These are phyloP conservation scores for Enteromius radiatus DNA, from an alignment of 2,797 vertebrate genomes.

Conservation along the genomic window DNA sequence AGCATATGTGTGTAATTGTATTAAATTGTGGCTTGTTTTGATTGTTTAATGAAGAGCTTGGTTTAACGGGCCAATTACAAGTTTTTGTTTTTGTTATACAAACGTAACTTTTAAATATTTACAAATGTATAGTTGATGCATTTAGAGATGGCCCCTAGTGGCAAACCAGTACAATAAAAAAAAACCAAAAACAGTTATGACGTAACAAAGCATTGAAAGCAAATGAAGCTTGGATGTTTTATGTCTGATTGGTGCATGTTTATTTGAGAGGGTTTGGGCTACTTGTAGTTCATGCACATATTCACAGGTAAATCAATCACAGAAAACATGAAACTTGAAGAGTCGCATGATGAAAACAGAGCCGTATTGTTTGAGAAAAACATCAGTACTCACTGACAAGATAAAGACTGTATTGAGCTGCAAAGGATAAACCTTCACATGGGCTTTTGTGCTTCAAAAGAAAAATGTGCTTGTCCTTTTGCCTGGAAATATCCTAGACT, in stretches of 20 bases:
- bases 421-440: conserved; percentile 21
- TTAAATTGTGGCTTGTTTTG: no score
- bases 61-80: neutral
- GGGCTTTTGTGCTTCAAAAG: conserved; percentile 7
- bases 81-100: no score
- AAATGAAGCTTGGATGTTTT: neutral
- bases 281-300: neutral
- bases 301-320: neutral
- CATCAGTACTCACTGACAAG: neutral
- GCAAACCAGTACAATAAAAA: neutral
- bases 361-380: conserved; percentile 8
- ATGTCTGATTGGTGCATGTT: neutral
- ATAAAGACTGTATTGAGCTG: conserved; percentile 27
- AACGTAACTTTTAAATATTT: no score
- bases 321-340: neutral
- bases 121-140: neutral
- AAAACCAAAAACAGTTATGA: no score
- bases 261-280: neutral
- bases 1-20: no score
- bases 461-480: conserved; percentile 7
- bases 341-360: conserved; percentile 16
- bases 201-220: neutral
- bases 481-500: neutral
- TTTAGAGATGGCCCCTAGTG: neutral
- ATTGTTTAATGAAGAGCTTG: neutral